A percentile compares a stretch with the other conserved stretches of the same genome.
Conservation (phyloP, 2,113 vertebrate species). For the Enhydra lutris region DNA sequence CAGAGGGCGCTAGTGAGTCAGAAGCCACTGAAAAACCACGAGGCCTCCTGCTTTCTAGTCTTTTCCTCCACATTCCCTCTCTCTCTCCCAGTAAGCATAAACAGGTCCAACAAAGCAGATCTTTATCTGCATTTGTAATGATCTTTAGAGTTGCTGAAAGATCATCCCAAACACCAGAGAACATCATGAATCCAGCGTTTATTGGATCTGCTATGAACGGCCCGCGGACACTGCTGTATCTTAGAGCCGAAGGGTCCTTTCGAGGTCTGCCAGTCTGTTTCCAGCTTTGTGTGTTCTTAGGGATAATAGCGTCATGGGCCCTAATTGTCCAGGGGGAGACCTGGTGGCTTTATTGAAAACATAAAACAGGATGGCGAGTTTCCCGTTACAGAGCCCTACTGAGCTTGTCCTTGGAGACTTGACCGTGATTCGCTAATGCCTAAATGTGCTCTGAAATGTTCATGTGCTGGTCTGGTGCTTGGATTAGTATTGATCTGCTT, state of each 20-base stretch:
- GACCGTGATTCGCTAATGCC: not conserved
- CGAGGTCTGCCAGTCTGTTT: not conserved
- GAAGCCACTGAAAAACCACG: not conserved
- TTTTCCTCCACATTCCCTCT: not conserved
- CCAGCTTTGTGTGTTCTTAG: not conserved
- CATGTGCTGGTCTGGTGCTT: not conserved
- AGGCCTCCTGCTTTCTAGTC: not conserved
- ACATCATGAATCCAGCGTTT: not conserved
- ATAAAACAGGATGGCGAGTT: constrained; percentile 3
- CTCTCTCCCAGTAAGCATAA: not conserved
- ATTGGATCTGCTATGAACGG: not conserved
- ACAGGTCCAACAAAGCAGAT: not conserved
- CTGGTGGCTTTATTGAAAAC: not conserved
- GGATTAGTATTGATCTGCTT: not conserved
- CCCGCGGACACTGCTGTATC: not conserved
- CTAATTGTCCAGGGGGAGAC: not conserved
- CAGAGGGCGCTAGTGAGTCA: not conserved
- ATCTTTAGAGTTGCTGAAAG: not conserved
- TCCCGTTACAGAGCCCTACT: not conserved
- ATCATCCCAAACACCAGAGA: not conserved
- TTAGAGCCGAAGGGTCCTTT: not conserved
- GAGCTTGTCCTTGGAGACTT: not conserved
- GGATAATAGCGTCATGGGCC: not conserved
- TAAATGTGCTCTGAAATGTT: not conserved
- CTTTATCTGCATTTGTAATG: not conserved